Percentiles rank a stretch among this genome's conserved stretches.
phyloP scores from a whole-genome alignment of 1,140 invertebrate genomes.

The Neodiprion fabricii region DNA sequence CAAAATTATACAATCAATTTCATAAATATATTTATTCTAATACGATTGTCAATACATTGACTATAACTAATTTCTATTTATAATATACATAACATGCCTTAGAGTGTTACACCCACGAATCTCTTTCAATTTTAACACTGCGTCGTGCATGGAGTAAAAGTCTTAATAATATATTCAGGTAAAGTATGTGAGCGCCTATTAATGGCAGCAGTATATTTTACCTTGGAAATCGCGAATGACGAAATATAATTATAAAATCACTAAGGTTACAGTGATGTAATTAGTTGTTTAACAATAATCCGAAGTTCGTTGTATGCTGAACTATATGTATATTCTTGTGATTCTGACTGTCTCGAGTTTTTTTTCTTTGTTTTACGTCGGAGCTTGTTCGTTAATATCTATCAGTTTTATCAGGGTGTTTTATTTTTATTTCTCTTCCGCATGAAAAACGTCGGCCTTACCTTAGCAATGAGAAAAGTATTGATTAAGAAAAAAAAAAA shows the following conservation, averaged over 20 bases:
- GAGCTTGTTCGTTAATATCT: background rate
- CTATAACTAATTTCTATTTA: slow-evolving; percentile 18
- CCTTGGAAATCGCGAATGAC: slow-evolving; percentile 23
- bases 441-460: slow-evolving; percentile 58
- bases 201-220: slow-evolving; percentile 47
- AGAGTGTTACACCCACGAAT: slow-evolving; percentile 11
- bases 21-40: slow-evolving; percentile 37
- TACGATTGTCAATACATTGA: slow-evolving; percentile 26
- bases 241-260: slow-evolving; percentile 29
- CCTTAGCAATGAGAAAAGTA: slow-evolving; percentile 38
- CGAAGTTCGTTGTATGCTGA: slow-evolving; percentile 17
- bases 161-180: slow-evolving; percentile 8
- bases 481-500: slow-evolving; percentile 16
- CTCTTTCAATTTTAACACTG: background rate
- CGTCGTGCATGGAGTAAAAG: slow-evolving; percentile 24
- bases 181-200: slow-evolving; percentile 33
- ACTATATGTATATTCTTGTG: slow-evolving; percentile 13
- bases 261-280: slow-evolving; percentile 28
- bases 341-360: background rate
- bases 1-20: background rate
- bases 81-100: slow-evolving; percentile 26
- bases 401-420: background rate
- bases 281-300: slow-evolving; percentile 31
- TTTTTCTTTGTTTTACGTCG: background rate
- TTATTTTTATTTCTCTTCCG: slow-evolving; percentile 27